These are phyloP conservation scores for Cyrtodaria siliqua DNA, from an alignment of 2,888 invertebrate species.

Conservation along the genomic window DNA sequence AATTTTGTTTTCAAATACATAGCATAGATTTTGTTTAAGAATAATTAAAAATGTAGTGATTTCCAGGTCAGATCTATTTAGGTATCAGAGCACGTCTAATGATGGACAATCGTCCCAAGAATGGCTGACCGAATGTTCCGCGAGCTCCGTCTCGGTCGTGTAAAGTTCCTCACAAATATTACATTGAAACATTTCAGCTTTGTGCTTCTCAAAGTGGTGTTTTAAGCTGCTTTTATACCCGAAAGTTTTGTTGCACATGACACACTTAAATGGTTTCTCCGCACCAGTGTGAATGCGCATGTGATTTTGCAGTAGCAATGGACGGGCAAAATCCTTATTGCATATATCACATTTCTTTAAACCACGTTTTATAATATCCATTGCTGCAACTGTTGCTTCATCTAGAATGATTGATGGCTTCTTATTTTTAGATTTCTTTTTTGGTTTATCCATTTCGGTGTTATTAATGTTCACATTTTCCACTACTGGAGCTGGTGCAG, in stretches of 20 bases:
- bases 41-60: no score
- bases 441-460: neutral
- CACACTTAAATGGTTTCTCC: slow-evolving; percentile 53
- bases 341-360: slow-evolving; percentile 49
- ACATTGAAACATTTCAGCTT: slow-evolving; percentile 53
- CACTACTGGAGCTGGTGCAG: neutral
- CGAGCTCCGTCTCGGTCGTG: slow-evolving; percentile 50
- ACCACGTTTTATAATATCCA: slow-evolving; percentile 44
- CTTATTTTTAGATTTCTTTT: neutral
- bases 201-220: slow-evolving; percentile 56
- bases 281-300: slow-evolving; percentile 40
- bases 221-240: slow-evolving; percentile 47
- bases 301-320: slow-evolving; percentile 41
- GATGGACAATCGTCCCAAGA: slow-evolving; percentile 59
- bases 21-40: no score
- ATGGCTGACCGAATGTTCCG: slow-evolving; percentile 51
- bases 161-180: slow-evolving; percentile 56
- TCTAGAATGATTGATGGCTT: slow-evolving; percentile 12
- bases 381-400: slow-evolving; percentile 27
- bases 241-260: slow-evolving; percentile 53
- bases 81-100: slow-evolving; percentile 35
- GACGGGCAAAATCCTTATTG: slow-evolving; percentile 51
- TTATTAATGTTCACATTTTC: neutral
- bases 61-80: no score
- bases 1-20: no score